Base-by-base conservation (phyloP, 1,140 invertebrate species). In the Oncopodura yosiiana region DNA sequence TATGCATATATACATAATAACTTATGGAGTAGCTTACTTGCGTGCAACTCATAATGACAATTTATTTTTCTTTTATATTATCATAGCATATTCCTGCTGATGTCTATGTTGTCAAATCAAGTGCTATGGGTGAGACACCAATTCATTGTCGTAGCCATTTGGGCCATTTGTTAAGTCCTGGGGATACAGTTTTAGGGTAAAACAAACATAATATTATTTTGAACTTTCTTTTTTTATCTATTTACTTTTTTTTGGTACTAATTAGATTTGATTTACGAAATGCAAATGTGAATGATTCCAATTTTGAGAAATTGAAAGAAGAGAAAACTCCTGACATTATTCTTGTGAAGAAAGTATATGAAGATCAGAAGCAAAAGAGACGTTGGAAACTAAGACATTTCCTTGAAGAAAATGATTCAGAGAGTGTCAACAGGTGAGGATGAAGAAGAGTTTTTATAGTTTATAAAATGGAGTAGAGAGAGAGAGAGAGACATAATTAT, bases 351-450 rank as follows among this genome's bases (percentile, higher is more conserved):
- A 99, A 99, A 69, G 73, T 79, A 52, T 98, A 87, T 72, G 81
- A 80, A 2, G 84, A 94, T 66, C 74, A 87, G 24, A 78, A 82
- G 26, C 79, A 81, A 27, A 81, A 80, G 34, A 78, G 95, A 49
- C 76, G 82, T 56, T 99, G 95, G 95, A 95, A 94, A 70, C 76
- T 99, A 3, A 85, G 90, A 68, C 90, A 92, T 56, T 68, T 82
- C 69, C 74, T 89, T 68, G 75, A 78, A 29, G 80, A 77, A 44
- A 85, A 85, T 61, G 77, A 78, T 12, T 78, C 80, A 1, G 80
- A 78, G 45, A 84, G 81, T 56, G 80, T 82, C 57, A 80, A 82
- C 61, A 82, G 78, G 84, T 86, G 71, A 73, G 75, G 70, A 53
- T 58, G 38, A 41, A 16, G 8, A 6, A 45, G 6, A 8, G 4